These are phyloP conservation scores for Onychomys arenicola DNA, from an alignment of 2,797 vertebrate species.

Conservation along the genomic window DNA sequence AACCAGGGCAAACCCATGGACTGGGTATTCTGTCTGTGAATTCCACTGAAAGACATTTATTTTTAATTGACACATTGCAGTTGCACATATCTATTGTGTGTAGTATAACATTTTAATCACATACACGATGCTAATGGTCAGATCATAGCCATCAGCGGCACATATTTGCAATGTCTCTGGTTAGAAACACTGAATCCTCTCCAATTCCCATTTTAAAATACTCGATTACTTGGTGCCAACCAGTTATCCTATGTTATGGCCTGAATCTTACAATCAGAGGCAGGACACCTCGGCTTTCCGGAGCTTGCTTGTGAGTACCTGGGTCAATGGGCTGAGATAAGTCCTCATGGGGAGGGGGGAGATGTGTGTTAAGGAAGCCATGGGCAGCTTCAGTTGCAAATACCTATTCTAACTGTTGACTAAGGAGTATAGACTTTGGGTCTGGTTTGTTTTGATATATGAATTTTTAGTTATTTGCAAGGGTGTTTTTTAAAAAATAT, in stretches of 20 bases:
- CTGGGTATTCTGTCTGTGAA: neutral
- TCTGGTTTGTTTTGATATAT: neutral
- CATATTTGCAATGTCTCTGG: neutral
- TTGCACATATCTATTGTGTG: neutral
- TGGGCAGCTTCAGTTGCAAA: neutral
- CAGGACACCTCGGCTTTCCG: neutral
- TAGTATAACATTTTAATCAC: neutral
- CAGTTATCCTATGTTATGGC: neutral
- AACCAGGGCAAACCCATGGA: neutral
- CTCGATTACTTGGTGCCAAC: neutral
- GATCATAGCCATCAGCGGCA: neutral
- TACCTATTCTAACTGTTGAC: neutral
- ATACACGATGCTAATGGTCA: neutral
- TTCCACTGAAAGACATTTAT: neutral
- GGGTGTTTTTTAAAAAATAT: neutral
- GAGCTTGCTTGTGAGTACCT: neutral
- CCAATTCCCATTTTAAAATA: neutral
- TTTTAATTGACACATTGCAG: neutral
- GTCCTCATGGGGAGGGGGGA: neutral
- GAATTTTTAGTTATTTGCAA: neutral
- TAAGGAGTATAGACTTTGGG: neutral
- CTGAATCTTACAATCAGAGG: neutral
- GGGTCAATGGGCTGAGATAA: neutral
- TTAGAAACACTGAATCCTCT: neutral
- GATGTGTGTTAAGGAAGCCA: neutral